Percentiles rank a stretch among this genome's conserved stretches.
Conservation (phyloP, 2,797 vertebrate genomes). For the Linurgus olivaceus region DNA sequence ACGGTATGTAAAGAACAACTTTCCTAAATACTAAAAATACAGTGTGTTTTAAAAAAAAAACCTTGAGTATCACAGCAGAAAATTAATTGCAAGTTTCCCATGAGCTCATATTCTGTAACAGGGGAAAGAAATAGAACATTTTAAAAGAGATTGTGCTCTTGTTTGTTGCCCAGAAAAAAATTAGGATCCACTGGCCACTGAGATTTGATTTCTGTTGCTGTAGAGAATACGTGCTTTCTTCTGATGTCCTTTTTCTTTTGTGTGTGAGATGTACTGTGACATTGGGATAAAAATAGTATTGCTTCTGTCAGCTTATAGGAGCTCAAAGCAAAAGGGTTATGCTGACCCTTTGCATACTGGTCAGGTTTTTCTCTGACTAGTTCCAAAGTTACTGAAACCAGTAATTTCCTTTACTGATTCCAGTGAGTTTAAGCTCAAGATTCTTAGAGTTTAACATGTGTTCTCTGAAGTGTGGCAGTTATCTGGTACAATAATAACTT, state of each 20-base stretch:
- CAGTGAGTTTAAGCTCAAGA: neutral
- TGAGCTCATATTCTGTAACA: neutral
- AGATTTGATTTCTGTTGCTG: neutral
- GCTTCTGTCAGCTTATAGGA: conserved; percentile 18
- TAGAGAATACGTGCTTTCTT: neutral
- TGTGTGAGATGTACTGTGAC: neutral
- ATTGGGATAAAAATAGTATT: conserved; percentile 15
- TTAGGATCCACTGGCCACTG: neutral
- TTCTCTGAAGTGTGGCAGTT: neutral
- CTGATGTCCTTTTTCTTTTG: neutral
- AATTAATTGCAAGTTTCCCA: neutral
- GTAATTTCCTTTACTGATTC: neutral
- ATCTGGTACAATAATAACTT: neutral
- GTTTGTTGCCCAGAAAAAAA: neutral
- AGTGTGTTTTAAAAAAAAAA: neutral
- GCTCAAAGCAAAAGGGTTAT: neutral
- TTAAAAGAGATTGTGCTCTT: neutral
- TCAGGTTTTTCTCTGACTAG: neutral
- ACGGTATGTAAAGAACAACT: conserved; percentile 83
- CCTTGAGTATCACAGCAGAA: neutral
- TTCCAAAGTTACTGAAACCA: neutral
- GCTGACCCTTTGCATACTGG: neutral
- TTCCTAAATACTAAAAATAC: neutral
- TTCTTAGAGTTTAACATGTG: neutral
- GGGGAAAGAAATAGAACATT: neutral